Conservation (phyloP, 2,113 vertebrate species). For the Rana temporaria region DNA sequence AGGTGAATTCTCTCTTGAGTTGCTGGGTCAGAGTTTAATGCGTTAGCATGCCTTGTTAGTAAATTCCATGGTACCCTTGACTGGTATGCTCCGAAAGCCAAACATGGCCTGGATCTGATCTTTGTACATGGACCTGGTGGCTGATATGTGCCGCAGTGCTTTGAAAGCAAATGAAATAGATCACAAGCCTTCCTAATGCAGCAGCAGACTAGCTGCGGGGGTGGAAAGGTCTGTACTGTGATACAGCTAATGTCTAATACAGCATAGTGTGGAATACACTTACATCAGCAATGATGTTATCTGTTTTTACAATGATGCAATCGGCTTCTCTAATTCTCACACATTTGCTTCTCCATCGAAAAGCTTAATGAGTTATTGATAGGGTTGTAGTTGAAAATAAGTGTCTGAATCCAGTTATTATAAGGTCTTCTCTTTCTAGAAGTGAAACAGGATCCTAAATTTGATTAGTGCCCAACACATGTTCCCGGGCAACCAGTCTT, state of each 20-base stretch:
- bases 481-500: not conserved
- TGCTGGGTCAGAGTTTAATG: not conserved
- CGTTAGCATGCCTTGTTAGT: not conserved
- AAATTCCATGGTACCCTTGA: not conserved
- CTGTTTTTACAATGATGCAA: slow-evolving; percentile 42
- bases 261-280: slow-evolving; percentile 8
- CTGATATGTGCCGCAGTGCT: slow-evolving; percentile 22
- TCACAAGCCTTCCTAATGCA: slow-evolving; percentile 16
- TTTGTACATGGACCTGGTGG: not conserved
- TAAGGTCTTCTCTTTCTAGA: not conserved
- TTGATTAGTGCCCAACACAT: slow-evolving; percentile 13
- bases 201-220: not conserved
- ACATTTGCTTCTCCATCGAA: not conserved
- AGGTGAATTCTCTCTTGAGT: not conserved
- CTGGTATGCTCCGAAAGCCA: not conserved
- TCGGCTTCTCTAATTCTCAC: slow-evolving; percentile 1
- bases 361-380: slow-evolving; percentile 42
- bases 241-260: slow-evolving; percentile 12
- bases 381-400: slow-evolving; percentile 2
- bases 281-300: slow-evolving; percentile 39
- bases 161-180: slow-evolving; percentile 43
- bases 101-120: slow-evolving; percentile 7
- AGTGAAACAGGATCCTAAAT: slow-evolving; percentile 13
- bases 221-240: not conserved
- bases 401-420: not conserved